phyloP scores from a whole-genome alignment of 2,797 vertebrate species.

The Coregonus suidteri region DNA sequence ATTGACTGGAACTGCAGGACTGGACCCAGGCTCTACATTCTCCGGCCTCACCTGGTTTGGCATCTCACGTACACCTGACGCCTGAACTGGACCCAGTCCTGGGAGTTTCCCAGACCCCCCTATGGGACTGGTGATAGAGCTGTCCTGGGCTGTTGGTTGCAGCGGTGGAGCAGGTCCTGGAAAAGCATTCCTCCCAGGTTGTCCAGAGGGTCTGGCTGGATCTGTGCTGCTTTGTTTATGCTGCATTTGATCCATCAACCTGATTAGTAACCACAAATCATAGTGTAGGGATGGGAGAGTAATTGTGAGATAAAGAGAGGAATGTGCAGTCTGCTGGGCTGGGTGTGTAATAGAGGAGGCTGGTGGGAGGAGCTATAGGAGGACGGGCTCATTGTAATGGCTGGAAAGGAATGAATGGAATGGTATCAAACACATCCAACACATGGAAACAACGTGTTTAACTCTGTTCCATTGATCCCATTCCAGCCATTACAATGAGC shows the following conservation, averaged over 20 bases:
- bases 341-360: no score
- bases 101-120: slow-evolving; percentile 28
- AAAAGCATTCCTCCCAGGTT: slow-evolving; percentile 41
- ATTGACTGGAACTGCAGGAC: slow-evolving; percentile 42
- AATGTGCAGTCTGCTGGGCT: neutral
- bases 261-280: slow-evolving; percentile 24
- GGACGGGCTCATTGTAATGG: no score
- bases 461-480: no score
- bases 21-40: slow-evolving; percentile 16
- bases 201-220: slow-evolving; percentile 42
- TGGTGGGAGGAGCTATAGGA: no score
- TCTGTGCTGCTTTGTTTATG: slow-evolving; percentile 49
- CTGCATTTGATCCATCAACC: slow-evolving; percentile 65
- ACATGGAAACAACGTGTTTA: no score
- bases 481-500: no score
- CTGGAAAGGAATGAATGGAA: no score
- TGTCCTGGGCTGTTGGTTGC: slow-evolving; percentile 26
- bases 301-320: neutral
- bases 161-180: slow-evolving; percentile 7
- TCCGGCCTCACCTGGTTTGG: slow-evolving; percentile 37
- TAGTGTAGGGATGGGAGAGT: neutral
- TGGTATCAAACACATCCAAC: no score
- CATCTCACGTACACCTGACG: slow-evolving; percentile 19
- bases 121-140: slow-evolving; percentile 34
- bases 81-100: neutral